Evolutionary conservation across 2,797 vertebrate species (phyloP).

Genomic region (Phrynocephalus vlangalii): DNA sequence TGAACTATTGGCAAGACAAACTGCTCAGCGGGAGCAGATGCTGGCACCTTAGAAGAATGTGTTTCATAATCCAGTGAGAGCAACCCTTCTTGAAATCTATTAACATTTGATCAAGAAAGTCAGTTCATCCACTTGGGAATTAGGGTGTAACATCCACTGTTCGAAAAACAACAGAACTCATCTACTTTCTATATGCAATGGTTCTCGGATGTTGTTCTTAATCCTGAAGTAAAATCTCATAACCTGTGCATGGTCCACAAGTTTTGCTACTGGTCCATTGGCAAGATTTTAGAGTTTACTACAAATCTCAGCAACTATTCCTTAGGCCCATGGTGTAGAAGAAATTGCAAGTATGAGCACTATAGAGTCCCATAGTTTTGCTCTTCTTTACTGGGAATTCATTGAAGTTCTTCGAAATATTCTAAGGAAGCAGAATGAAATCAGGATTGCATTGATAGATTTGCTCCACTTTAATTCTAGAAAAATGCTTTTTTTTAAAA

Average conservation of each 20-base stretch:
- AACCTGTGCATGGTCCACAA: background rate
- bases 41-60: conserved; percentile 9
- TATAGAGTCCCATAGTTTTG: background rate
- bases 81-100: background rate
- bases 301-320: background rate
- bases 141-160: background rate
- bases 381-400: background rate
- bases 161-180: background rate
- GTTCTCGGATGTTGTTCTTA: background rate
- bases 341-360: background rate
- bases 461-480: background rate
- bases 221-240: background rate
- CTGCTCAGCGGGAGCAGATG: conserved; percentile 35
- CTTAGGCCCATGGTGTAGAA: background rate
- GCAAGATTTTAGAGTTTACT: background rate
- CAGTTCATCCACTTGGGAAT: background rate
- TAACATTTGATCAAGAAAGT: background rate
- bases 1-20: conserved; percentile 26
- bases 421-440: background rate
- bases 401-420: background rate
- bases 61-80: background rate
- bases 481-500: background rate
- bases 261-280: background rate
- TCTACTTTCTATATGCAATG: background rate
- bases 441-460: background rate